Evolutionary conservation across 1,140 invertebrate species (phyloP), one percentile per base, ranked within the genome.

Genomic region (Philopotamus ludificatus): DNA sequence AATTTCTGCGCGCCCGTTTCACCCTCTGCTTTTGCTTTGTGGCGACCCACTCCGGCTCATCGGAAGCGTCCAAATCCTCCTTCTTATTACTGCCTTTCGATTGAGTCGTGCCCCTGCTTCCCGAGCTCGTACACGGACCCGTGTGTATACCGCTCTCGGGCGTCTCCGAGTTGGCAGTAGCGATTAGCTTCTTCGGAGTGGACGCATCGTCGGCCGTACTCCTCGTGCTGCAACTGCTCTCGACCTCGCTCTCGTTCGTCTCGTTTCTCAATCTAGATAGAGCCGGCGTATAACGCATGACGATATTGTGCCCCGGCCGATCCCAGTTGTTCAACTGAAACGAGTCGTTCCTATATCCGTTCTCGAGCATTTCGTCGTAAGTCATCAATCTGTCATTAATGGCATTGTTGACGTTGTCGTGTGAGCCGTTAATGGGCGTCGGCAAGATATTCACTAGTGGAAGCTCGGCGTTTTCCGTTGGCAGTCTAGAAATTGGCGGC

Each of bases 371-470:
- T 39, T 41, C 47, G 41, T 55, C 26, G 22, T 57, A 34, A 15
- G 12, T 26, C 2, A 16, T 26, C 21, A 53, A 34, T 44, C 54
- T 71, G 70, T 25, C 51, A 26, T 77, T 75, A 2, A 79, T 72
- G 0, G 77, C 77, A 25, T 82, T 81, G 7, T 81, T 77, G 12
- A 81, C 72, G 16, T 78, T 77, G 70, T 83, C 81, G 22, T 80
- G 75, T 0, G 80, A 81, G 1, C 83, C 83, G 68, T 83, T 84
- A 21, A 83, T 72, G 1, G 82, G 82, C 12, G 82, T 83, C 0
- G 83, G 83, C 4, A 83, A 69, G 60, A 83, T 83, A 68, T 79
- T 80, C 25, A 83, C 72, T 47, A 83, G 74, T 2, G 63, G 44
- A 1, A 53, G 70, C 80, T 82, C n/a, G 34, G 67, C 7, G 73